Evolutionary conservation across 2,113 vertebrate species (phyloP).

Genomic region (Trichechus manatus): DNA sequence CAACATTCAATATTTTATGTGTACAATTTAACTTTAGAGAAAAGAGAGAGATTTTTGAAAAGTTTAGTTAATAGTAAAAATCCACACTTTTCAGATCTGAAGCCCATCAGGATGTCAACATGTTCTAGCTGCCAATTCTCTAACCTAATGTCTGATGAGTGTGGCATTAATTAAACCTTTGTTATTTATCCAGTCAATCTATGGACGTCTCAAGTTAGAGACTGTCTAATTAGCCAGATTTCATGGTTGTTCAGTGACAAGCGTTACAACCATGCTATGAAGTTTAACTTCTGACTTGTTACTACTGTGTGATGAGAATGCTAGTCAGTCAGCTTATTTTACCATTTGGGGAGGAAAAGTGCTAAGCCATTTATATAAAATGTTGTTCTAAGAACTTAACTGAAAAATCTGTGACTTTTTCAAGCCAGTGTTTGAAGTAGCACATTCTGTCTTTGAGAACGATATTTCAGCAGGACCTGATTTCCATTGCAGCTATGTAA

Average conservation of each 20-base stretch:
- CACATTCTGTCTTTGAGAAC: slow-evolving; percentile 13
- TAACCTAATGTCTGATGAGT: slow-evolving; percentile 23
- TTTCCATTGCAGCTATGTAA: background rate
- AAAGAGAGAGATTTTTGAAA: slow-evolving; percentile 41
- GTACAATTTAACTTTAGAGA: slow-evolving; percentile 46
- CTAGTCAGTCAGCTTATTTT: slow-evolving; percentile 55
- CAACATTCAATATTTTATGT: slow-evolving; percentile 14
- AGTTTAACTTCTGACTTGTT: slow-evolving; percentile 55
- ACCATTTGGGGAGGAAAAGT: slow-evolving; percentile 38
- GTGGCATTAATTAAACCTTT: slow-evolving; percentile 58
- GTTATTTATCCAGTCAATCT: slow-evolving; percentile 60
- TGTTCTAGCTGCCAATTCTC: slow-evolving; percentile 41
- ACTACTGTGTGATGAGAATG: slow-evolving; percentile 40
- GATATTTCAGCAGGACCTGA: slow-evolving; percentile 24
- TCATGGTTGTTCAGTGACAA: slow-evolving; percentile 58
- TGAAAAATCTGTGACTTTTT: slow-evolving; percentile 57
- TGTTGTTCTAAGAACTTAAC: slow-evolving; percentile 39
- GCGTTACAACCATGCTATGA: background rate
- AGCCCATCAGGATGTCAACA: background rate
- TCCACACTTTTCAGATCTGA: slow-evolving; percentile 54
- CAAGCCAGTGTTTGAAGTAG: slow-evolving; percentile 30
- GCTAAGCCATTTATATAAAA: slow-evolving; percentile 39
- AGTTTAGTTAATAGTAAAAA: slow-evolving; percentile 52
- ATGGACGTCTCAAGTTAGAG: slow-evolving; percentile 11
- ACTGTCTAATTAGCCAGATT: slow-evolving; percentile 54